Evolutionary conservation across 92 coral and sea anemone genomes (phyloP).

Genomic region (Isaurus tuberculatus): DNA sequence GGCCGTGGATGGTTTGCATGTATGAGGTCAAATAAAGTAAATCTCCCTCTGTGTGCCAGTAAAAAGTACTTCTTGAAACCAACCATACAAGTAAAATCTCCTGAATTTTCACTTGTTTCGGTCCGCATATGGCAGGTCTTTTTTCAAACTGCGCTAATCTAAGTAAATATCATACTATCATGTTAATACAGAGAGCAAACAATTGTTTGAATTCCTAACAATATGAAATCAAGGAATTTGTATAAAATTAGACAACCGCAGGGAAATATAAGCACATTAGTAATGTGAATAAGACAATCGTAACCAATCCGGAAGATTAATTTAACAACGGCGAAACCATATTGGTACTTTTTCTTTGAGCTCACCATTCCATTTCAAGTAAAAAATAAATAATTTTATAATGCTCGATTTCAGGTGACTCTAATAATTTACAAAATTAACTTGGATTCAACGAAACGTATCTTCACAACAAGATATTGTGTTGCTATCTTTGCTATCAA

Average conservation of each 20-base stretch:
- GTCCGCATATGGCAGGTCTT: neutral
- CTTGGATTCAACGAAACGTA: too few relatives aligned
- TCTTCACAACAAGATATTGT: too few relatives aligned
- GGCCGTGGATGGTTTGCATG: neutral
- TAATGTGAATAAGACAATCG: neutral
- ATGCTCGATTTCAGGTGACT: too few relatives aligned
- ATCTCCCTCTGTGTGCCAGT: neutral
- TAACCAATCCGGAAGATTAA: neutral
- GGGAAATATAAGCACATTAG: neutral
- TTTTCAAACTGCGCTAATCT: slow-evolving; percentile 10
- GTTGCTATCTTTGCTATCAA: too few relatives aligned
- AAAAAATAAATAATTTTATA: too few relatives aligned
- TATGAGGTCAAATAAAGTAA: neutral
- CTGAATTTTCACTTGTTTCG: neutral
- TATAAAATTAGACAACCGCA: slow-evolving; percentile 11
- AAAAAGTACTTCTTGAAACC: neutral
- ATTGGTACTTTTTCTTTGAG: neutral
- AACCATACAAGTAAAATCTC: neutral
- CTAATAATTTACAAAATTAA: too few relatives aligned
- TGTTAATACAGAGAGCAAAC: slow-evolving; percentile 33
- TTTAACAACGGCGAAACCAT: neutral
- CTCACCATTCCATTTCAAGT: too few relatives aligned
- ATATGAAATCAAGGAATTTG: slow-evolving; percentile 24
- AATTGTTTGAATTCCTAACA: slow-evolving; percentile 36
- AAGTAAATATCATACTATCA: slow-evolving; percentile 42